These are phyloP conservation scores for Hydrolagus colliei DNA, from an alignment of 2,797 vertebrate genomes.

Conservation along the genomic window DNA sequence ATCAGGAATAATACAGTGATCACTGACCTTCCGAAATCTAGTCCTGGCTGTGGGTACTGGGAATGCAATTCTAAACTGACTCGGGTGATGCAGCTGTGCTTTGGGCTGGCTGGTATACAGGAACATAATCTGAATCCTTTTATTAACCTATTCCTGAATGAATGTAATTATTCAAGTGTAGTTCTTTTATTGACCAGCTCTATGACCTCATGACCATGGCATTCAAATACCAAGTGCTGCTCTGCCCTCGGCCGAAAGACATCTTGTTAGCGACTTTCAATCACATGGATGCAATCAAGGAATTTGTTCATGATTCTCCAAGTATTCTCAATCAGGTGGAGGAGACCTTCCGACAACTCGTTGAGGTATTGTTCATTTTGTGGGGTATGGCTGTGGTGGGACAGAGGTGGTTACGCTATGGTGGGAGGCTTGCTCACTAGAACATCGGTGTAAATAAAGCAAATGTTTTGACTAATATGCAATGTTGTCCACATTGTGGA, in stretches of 20 bases:
- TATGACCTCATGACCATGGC: slow-evolving; percentile 99
- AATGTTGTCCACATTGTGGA: no score
- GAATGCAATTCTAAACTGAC: no score
- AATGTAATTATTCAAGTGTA: background rate
- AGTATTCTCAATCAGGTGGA: slow-evolving; percentile 82
- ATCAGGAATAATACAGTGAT: no score
- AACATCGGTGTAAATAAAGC: no score
- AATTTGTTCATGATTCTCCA: slow-evolving; percentile 79
- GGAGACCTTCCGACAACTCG: slow-evolving; percentile 76
- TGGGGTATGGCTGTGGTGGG: background rate
- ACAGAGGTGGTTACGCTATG: no score
- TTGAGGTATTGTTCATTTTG: slow-evolving; percentile 54
- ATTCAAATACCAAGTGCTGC: slow-evolving; percentile 93
- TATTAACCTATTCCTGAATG: background rate
- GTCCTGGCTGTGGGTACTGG: no score
- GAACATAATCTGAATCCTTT: no score
- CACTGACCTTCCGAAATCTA: no score
- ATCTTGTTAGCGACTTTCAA: slow-evolving; percentile 90
- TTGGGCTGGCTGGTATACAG: no score
- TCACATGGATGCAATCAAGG: slow-evolving; percentile 93
- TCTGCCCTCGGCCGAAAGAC: slow-evolving; percentile 86
- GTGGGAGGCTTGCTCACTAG: no score
- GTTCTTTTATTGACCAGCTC: slow-evolving; percentile 57
- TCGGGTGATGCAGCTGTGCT: no score
- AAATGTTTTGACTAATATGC: no score